Conservation (phyloP, 1,140 invertebrate species). For the Meloidogyne hapla region DNA sequence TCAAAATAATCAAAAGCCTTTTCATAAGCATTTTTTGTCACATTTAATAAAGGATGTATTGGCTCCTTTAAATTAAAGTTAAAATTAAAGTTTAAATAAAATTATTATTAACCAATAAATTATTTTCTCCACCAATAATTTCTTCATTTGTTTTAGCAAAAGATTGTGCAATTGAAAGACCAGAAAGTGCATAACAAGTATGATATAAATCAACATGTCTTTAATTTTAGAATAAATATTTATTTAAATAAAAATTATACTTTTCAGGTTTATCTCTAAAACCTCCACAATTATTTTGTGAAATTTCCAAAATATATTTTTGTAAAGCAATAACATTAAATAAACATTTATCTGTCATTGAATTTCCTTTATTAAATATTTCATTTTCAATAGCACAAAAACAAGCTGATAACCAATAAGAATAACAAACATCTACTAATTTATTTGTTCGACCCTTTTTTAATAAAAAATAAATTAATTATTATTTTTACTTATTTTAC, state of each 20-base stretch:
- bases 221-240: conserved; percentile 10
- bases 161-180: conserved; percentile 38
- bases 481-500: conserved; percentile 20
- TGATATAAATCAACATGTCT: conserved; percentile 51
- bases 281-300: conserved; percentile 82
- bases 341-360: conserved; percentile 19
- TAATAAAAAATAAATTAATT: conserved; percentile 20
- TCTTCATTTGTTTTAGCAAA: conserved; percentile 37
- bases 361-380: conserved; percentile 26
- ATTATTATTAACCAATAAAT: conserved; percentile 41
- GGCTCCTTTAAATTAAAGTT: conserved; percentile 30
- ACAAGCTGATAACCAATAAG: conserved; percentile 92
- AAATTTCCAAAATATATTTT: conserved; percentile 89
- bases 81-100: not conserved
- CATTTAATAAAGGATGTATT: conserved; percentile 36
- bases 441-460: conserved; percentile 81
- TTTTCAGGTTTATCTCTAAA: conserved; percentile 92
- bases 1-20: conserved; percentile 29
- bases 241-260: conserved; percentile 67
- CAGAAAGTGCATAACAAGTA: conserved; percentile 44
- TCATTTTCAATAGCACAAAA: conserved; percentile 70
- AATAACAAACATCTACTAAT: conserved; percentile 95
- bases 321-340: conserved; percentile 73
- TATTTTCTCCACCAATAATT: conserved; percentile 25
- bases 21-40: conserved; percentile 28